phyloP scores from a whole-genome alignment of 2,797 vertebrate genomes.

The Myoxocephalus aenaeus region DNA sequence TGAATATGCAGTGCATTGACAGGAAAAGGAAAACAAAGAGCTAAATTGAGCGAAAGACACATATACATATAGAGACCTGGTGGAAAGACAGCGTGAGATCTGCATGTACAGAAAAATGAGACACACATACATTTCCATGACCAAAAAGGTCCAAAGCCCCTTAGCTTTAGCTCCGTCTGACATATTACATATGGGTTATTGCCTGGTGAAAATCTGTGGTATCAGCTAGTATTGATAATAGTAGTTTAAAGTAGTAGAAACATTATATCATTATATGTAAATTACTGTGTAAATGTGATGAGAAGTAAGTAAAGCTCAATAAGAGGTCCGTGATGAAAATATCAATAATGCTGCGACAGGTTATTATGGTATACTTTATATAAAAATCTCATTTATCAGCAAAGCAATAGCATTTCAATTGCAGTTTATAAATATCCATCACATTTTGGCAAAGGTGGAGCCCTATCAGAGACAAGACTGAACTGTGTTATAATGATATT shows the following conservation, averaged over 20 bases:
- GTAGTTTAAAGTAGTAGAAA: background rate
- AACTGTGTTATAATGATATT: background rate
- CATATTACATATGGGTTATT: background rate
- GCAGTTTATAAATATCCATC: background rate
- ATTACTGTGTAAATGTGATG: background rate
- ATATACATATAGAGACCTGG: conserved; percentile 71
- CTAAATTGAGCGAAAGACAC: conserved; percentile 83
- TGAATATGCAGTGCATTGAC: conserved; percentile 84
- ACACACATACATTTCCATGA: conserved; percentile 51
- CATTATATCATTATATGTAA: background rate
- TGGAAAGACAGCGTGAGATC: conserved; percentile 71
- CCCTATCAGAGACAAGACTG: background rate
- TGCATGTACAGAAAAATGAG: conserved; percentile 66
- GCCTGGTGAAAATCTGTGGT: background rate
- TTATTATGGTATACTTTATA: background rate
- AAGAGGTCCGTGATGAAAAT: background rate
- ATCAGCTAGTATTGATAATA: background rate
- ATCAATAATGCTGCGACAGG: background rate
- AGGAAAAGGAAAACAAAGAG: conserved; percentile 84
- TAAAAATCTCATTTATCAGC: background rate
- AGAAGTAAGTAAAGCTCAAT: background rate
- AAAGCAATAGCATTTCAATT: background rate
- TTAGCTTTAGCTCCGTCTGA: conserved; percentile 4
- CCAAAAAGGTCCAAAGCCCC: conserved; percentile 57
- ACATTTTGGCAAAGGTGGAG: background rate